Conservation (phyloP, 2,888 invertebrate genomes). For the Drosophila emarginata region DNA sequence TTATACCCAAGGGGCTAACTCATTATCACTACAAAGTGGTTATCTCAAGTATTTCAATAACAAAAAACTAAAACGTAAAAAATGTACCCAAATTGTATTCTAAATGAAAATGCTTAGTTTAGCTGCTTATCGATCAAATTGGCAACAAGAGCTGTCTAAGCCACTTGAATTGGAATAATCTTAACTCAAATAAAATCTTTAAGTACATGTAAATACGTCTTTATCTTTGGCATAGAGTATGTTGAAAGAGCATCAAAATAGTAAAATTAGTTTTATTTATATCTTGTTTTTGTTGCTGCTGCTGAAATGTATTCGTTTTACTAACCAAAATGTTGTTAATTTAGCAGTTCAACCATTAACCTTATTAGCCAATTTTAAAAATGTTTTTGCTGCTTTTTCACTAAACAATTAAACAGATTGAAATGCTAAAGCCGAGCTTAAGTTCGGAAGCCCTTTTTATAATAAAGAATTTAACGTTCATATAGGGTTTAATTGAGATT, state of each 20-base stretch:
- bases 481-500: not conserved
- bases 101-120: not conserved
- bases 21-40: not conserved
- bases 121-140: conserved; percentile 2
- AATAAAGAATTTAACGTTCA: not conserved
- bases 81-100: not conserved
- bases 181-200: not conserved
- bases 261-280: not conserved
- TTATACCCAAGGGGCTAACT: conserved; percentile 33
- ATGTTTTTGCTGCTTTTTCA: too few species aligned
- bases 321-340: not conserved
- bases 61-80: not conserved
- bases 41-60: conserved; percentile 15
- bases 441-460: not conserved
- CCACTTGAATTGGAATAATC: not conserved
- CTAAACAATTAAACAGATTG: not conserved
- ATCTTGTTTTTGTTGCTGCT: not conserved
- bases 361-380: not conserved
- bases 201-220: not conserved
- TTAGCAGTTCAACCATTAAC: conserved; percentile 2
- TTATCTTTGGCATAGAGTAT: not conserved
- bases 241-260: not conserved
- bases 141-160: not conserved
- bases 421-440: not conserved
- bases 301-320: too few species aligned